These are phyloP conservation scores for Grammomys surdaster DNA, from an alignment of 2,113 vertebrate genomes.

Conservation along the genomic window DNA sequence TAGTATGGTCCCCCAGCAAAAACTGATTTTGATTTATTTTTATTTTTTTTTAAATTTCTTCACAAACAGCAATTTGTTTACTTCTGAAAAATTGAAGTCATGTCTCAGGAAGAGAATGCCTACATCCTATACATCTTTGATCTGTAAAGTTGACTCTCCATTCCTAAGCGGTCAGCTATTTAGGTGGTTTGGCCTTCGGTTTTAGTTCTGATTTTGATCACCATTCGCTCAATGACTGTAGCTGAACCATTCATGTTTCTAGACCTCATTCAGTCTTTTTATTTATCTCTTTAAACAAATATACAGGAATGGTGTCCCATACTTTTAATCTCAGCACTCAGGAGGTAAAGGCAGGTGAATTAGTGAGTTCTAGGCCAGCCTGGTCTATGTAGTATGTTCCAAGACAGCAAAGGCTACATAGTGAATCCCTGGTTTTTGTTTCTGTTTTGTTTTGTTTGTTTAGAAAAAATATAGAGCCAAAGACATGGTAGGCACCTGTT, in stretches of 20 bases:
- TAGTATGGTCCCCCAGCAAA: background rate
- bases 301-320: background rate
- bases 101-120: background rate
- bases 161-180: background rate
- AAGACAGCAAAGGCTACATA: background rate
- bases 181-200: background rate
- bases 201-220: constrained; percentile 34
- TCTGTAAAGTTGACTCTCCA: background rate
- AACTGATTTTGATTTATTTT: background rate
- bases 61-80: constrained; percentile 12
- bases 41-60: background rate
- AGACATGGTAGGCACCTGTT: background rate
- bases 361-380: background rate
- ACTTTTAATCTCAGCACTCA: background rate
- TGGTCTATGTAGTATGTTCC: background rate
- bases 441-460: background rate
- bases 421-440: background rate
- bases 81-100: background rate
- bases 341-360: background rate
- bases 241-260: background rate
- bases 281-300: background rate
- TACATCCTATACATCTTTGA: background rate
- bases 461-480: background rate
- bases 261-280: background rate
- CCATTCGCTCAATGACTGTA: constrained; percentile 12